Evolutionary conservation across 2,113 vertebrate species (phyloP).

Genomic region (Balaenoptera acutorostrata): DNA sequence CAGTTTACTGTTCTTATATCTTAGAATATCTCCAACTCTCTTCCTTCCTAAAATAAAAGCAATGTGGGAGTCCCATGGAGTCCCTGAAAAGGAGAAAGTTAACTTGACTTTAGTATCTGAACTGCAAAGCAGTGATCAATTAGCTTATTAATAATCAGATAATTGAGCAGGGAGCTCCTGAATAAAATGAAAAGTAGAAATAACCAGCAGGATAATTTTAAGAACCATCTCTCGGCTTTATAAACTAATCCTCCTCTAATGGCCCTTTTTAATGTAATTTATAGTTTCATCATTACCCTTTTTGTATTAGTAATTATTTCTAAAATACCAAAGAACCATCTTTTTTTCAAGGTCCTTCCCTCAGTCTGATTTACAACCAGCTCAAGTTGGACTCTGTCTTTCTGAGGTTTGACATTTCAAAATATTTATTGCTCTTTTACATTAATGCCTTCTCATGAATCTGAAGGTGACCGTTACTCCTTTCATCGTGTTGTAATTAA

Average conservation of each 20-base stretch:
- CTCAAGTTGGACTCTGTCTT: conserved; percentile 95
- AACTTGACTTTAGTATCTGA: conserved; percentile 68
- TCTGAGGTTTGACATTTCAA: conserved; percentile 99
- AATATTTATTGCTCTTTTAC: conserved; percentile 99
- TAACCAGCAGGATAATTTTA: conserved; percentile 91
- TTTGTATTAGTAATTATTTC: conserved; percentile 99
- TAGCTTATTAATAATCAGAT: conserved; percentile 90
- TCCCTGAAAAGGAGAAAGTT: conserved; percentile 51
- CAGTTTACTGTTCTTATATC: background rate
- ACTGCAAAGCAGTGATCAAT: conserved; percentile 84
- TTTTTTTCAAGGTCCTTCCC: conserved; percentile 93
- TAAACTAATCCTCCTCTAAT: conserved; percentile 98
- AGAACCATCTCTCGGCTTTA: conserved; percentile 93
- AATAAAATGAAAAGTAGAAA: conserved; percentile 87
- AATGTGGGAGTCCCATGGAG: conserved; percentile 29
- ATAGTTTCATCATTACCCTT: conserved; percentile 98
- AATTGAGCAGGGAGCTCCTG: conserved; percentile 78
- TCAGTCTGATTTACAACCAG: conserved; percentile 91
- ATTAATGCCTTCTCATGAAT: conserved; percentile 95
- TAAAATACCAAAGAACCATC: conserved; percentile 99
- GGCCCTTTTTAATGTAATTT: conserved; percentile 97
- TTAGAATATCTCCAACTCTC: background rate
- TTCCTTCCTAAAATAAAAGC: conserved; percentile 8
- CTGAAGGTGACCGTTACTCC: conserved; percentile 98
- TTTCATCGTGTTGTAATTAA: conserved; percentile 95